Evolutionary conservation across 2,113 vertebrate species (phyloP), one percentile per base, ranked within the genome.

Genomic region (Sinocyclocheilus rhinocerous): DNA sequence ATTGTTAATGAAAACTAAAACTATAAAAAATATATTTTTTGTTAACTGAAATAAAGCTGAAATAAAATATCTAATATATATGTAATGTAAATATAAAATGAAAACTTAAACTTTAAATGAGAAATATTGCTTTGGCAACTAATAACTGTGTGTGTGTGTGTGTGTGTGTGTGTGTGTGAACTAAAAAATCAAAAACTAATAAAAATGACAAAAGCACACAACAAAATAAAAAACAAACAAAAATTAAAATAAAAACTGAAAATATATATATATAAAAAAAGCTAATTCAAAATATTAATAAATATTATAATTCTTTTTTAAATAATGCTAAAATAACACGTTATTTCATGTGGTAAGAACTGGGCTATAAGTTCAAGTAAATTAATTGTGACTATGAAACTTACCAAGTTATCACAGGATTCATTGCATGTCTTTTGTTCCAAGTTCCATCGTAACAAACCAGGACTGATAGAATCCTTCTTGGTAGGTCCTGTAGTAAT

Each of bases 401-500:
- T 91, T 86, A 94, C 93, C 26, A 50, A 81, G 20, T 0, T 75
- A 80, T 89, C 69, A 81, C 89, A 63, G 2, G 45, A 65, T n/a
- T 4, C 26, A 1, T 85, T 82, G 18, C 65, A 33, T 55, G 90
- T 84, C 36, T 86, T 89, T 84, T 89, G 86, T 15, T 90, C 87
- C 45, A 97, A 91, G 86, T 98, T 97, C 95, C 97, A 96, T 96
- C 97, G 97, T 15, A 99, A 90, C 84, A 97, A 88, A 0, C 95
- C 96, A 0, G 93, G 92, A 48, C 90, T 88, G 75, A 96, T 91
- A 0, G 78, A 4, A 1, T 6, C 86, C 88, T 93, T 94, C 85
- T 91, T 90, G 26, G 93, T 94, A 4, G 93, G 94, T n/a, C 97
- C 98, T 98, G 88, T 39, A 70, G 10, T 15, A 81, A 75, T n/a